Evolutionary conservation across 2,797 vertebrate genomes (phyloP).

Genomic region (Lophotriccus pileatus): DNA sequence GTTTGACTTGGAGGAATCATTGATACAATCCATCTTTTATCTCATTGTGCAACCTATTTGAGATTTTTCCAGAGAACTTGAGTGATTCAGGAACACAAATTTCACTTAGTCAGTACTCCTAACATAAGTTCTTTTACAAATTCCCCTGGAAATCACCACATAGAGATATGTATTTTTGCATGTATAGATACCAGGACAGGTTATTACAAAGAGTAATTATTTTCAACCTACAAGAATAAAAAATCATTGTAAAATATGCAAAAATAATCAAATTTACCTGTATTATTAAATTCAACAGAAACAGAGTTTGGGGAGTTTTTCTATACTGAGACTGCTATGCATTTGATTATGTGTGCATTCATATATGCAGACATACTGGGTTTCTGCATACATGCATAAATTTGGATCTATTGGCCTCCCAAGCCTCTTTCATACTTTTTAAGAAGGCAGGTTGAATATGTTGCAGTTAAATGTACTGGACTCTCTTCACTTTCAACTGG

Average conservation of each 20-base stretch:
- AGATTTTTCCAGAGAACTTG: conserved; percentile 4
- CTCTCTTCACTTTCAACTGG: not conserved
- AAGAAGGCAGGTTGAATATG: not conserved
- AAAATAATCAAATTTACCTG: not conserved
- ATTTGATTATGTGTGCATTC: not conserved
- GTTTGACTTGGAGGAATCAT: conserved; percentile 35
- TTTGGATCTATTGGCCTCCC: not conserved
- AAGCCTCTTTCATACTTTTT: not conserved
- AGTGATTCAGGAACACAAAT: not conserved
- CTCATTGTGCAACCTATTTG: not conserved
- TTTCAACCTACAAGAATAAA: not conserved
- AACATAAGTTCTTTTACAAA: not conserved
- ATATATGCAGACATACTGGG: not conserved
- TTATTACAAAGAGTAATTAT: not conserved
- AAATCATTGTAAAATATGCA: not conserved
- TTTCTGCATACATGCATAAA: not conserved
- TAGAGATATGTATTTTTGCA: not conserved
- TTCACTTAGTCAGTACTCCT: not conserved
- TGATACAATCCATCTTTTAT: conserved; percentile 31
- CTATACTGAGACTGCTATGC: not conserved
- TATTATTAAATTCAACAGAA: not conserved
- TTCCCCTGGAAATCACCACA: not conserved
- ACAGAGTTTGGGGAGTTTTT: not conserved
- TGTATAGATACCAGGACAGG: not conserved
- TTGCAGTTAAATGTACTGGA: not conserved